Evolutionary conservation across 2,797 vertebrate species (phyloP), one percentile per base, ranked within the genome.

Genomic region (Paguma larvata): DNA sequence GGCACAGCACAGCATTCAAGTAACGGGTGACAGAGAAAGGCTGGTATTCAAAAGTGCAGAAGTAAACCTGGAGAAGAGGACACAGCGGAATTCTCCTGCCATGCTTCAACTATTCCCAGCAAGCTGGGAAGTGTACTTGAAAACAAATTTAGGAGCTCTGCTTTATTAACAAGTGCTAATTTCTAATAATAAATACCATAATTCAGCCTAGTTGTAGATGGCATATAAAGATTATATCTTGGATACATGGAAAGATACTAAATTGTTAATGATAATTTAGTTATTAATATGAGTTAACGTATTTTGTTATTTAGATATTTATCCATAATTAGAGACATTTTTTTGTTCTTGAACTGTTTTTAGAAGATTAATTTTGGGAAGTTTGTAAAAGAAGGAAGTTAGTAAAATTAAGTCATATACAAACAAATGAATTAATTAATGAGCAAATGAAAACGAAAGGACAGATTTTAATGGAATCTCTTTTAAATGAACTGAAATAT

Each of bases 261-360:
- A 95, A n/a, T 89, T 89, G 84, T n/a, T 85, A 27, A 91, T 63
- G 67, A 87, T 46, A 79, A 92, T 84, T 95, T 73, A 75, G 19
- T 79, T 46, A 23, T 89, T 83, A 87, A 19, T 88, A 53, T 32
- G 89, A 85, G 41, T 67, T 85, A 82, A 63, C 32, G 79, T 34
- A 56, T 48, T 80, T 91, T 91, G 21, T 65, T 78, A 83, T 53
- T 83, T 91, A 51, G 68, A 77, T 56, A 91, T 30, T 75, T 80
- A 91, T 80, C 34, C 21, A 48, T 73, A 92, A 72, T 23, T 51
- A 94, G 44, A 79, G 51, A 72, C 70, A 9, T 3, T 44, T 70
- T 70, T 72, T 75, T 77, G 32, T 75, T 85, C 80, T 78, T 92
- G 38, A 84, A 79, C 59, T 59, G 32, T 59, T 85, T 96, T 89